These are phyloP conservation scores for Zosterops pallidus DNA, from an alignment of 2,113 vertebrate genomes.

Conservation along the genomic window DNA sequence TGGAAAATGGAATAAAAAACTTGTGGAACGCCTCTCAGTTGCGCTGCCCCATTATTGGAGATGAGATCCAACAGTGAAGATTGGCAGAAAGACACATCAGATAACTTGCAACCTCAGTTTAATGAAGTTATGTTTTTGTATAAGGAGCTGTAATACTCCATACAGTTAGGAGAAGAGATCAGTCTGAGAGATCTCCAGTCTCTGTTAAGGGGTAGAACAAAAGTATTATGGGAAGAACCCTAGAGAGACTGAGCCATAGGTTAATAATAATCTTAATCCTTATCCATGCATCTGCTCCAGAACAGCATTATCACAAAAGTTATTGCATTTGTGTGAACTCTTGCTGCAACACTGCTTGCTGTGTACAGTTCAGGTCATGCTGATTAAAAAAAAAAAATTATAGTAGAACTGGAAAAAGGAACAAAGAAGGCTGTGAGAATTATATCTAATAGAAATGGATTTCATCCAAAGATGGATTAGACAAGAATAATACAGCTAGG, in stretches of 20 bases:
- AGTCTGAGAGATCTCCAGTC: background rate
- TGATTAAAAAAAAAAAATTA: background rate
- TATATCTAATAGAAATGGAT: background rate
- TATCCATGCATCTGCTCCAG: background rate
- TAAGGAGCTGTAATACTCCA: background rate
- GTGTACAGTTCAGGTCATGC: background rate
- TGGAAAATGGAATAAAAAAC: background rate
- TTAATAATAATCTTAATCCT: background rate
- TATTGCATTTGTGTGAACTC: background rate
- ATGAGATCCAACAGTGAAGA: background rate
- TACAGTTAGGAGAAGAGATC: background rate
- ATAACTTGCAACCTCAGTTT: background rate
- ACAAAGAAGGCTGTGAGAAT: background rate
- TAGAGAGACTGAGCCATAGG: background rate
- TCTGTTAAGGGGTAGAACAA: background rate
- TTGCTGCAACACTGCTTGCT: background rate
- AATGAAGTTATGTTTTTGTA: background rate
- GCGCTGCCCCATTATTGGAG: background rate
- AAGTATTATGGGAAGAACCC: background rate
- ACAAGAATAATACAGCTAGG: background rate
- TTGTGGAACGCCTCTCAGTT: background rate
- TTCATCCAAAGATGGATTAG: background rate
- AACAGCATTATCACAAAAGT: background rate
- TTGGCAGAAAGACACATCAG: background rate
- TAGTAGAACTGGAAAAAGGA: background rate